These are phyloP conservation scores for Poecilia gillii DNA, from an alignment of 2,797 vertebrate species.

Conservation along the genomic window DNA sequence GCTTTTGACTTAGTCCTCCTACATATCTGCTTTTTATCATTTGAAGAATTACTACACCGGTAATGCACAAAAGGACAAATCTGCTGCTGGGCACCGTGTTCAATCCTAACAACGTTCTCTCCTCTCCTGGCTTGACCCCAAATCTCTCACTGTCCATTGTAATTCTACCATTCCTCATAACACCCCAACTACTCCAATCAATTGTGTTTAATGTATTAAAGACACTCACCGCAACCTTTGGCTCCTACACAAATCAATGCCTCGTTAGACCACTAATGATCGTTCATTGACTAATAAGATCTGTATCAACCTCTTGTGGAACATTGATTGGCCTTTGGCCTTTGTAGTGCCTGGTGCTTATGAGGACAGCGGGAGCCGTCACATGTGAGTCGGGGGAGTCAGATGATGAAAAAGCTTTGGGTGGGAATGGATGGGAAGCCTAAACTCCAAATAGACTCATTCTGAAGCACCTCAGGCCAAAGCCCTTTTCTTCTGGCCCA, in stretches of 20 bases:
- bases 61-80: constrained; percentile 58
- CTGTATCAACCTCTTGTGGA: constrained; percentile 79
- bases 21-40: constrained; percentile 77
- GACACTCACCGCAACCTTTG: constrained; percentile 78
- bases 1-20: constrained; percentile 63
- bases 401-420: constrained; percentile 76
- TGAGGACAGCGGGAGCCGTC: constrained; percentile 69
- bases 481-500: constrained; percentile 61
- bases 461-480: constrained; percentile 75
- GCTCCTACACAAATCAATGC: constrained; percentile 76
- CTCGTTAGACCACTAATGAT: constrained; percentile 81
- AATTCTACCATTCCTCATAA: constrained; percentile 66
- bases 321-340: constrained; percentile 79
- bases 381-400: constrained; percentile 80
- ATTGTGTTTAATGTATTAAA: constrained; percentile 81
- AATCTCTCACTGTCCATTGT: constrained; percentile 60
- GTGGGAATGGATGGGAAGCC: constrained; percentile 71
- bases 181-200: constrained; percentile 68
- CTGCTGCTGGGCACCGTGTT: constrained; percentile 34
- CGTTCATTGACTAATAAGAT: constrained; percentile 84
- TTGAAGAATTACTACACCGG: constrained; percentile 61
- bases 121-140: constrained; percentile 61
- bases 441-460: constrained; percentile 78
- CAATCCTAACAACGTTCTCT: constrained; percentile 56
- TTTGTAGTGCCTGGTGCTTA: constrained; percentile 63